Evolutionary conservation across 2,113 vertebrate genomes (phyloP).

Genomic region (Heterotilapia buettikoferi): DNA sequence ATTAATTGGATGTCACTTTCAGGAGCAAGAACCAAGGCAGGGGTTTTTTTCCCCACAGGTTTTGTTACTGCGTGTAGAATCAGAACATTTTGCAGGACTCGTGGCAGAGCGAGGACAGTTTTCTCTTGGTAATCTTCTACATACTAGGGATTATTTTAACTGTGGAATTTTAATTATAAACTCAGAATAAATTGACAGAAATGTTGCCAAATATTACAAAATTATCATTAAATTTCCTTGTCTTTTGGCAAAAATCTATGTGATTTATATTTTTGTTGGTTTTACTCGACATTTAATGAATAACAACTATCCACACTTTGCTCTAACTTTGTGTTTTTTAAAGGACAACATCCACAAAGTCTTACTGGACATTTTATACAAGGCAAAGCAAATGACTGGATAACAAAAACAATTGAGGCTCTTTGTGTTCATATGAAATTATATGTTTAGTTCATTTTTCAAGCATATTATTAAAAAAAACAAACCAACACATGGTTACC

Average conservation of each 20-base stretch:
- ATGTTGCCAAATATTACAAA: background rate
- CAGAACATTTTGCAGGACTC: background rate
- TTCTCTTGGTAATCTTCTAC: background rate
- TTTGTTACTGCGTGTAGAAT: background rate
- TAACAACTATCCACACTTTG: background rate
- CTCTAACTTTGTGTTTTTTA: background rate
- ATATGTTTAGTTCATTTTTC: background rate
- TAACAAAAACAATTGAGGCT: background rate
- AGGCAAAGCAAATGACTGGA: background rate
- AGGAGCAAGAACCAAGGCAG: constrained; percentile 23
- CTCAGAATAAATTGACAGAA: background rate
- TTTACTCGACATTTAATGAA: accelerated
- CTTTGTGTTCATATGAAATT: background rate
- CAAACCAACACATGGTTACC: background rate
- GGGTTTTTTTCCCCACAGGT: background rate
- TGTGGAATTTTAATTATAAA: background rate
- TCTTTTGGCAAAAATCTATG: background rate
- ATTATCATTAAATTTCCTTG: background rate
- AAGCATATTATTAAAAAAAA: background rate
- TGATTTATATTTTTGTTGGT: background rate
- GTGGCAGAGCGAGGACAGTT: accelerated
- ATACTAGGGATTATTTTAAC: background rate
- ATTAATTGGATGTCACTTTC: constrained; percentile 67
- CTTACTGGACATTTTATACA: background rate
- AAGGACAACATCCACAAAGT: background rate